Conservation (phyloP, 2,888 invertebrate species). For the Phanerotoma sp. region DNA sequence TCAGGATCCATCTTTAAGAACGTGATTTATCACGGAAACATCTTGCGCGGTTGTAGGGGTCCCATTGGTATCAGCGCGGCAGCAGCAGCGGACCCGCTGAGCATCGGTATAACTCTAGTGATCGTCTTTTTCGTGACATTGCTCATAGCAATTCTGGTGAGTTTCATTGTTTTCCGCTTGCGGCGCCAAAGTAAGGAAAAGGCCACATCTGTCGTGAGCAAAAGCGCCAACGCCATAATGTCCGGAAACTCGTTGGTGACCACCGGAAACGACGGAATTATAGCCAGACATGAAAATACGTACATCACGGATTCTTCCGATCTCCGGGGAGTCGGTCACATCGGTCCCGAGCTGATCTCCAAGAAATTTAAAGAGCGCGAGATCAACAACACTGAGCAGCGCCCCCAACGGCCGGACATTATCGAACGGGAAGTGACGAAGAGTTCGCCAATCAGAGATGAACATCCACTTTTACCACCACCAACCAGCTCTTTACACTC, state of each 20-base stretch:
- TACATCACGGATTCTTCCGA: slow-evolving; percentile 66
- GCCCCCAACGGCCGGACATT: slow-evolving; percentile 89
- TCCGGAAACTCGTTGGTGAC: slow-evolving; percentile 70
- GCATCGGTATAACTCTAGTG: slow-evolving; percentile 90
- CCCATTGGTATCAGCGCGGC: slow-evolving; percentile 73
- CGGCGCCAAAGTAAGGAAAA: slow-evolving; percentile 87
- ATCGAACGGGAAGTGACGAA: slow-evolving; percentile 89
- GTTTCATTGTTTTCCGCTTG: slow-evolving; percentile 89
- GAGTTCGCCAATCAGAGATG: slow-evolving; percentile 78
- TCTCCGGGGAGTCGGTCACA: slow-evolving; percentile 72
- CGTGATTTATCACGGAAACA: slow-evolving; percentile 70
- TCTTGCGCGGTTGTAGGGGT: slow-evolving; percentile 73
- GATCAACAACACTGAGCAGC: slow-evolving; percentile 69
- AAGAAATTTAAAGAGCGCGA: slow-evolving; percentile 89
- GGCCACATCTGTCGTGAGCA: slow-evolving; percentile 72
- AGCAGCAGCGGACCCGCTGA: slow-evolving; percentile 81
- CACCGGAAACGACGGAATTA: slow-evolving; percentile 69
- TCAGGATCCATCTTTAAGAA: slow-evolving; percentile 80
- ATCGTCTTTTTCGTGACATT: slow-evolving; percentile 92
- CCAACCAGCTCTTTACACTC: slow-evolving; percentile 71
- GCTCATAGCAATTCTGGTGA: slow-evolving; percentile 84
- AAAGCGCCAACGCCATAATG: slow-evolving; percentile 75
- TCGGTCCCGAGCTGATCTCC: slow-evolving; percentile 82
- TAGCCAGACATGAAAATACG: slow-evolving; percentile 69
- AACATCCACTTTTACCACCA: slow-evolving; percentile 75